phyloP scores from a whole-genome alignment of 2,113 vertebrate genomes.

The Scalopus aquaticus region DNA sequence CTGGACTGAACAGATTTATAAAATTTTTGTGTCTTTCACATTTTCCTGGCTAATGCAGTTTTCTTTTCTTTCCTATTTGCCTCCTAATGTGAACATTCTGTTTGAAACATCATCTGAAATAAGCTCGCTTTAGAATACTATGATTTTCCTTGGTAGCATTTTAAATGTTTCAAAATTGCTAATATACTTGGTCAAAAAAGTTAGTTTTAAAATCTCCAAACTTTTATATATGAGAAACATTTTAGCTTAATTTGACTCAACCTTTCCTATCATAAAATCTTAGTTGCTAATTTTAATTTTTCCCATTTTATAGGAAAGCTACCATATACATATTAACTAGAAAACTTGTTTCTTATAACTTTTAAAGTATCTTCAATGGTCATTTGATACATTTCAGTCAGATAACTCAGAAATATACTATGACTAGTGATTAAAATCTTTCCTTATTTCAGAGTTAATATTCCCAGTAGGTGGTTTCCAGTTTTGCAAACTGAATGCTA shows the following conservation, averaged over 20 bases:
- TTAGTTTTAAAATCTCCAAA: slow-evolving; percentile 18
- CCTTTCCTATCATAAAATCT: slow-evolving; percentile 52
- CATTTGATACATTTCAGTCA: slow-evolving; percentile 25
- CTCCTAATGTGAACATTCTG: not conserved
- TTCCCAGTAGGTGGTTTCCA: not conserved
- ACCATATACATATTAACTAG: not conserved
- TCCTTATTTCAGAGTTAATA: slow-evolving; percentile 45
- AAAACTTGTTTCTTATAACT: slow-evolving; percentile 12
- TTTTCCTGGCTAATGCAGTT: slow-evolving; percentile 37
- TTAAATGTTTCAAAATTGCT: not conserved
- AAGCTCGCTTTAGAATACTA: not conserved
- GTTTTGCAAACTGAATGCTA: slow-evolving; percentile 49
- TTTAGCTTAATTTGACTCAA: not conserved
- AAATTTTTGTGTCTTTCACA: slow-evolving; percentile 55
- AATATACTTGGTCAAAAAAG: slow-evolving; percentile 2
- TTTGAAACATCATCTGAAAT: slow-evolving; percentile 2
- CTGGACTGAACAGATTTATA: slow-evolving; percentile 44
- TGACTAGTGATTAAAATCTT: not conserved
- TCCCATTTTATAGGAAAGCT: not conserved
- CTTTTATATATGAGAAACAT: slow-evolving; percentile 45
- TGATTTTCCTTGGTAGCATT: not conserved
- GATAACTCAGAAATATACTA: slow-evolving; percentile 21
- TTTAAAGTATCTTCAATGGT: slow-evolving; percentile 37
- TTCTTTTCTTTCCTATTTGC: slow-evolving; percentile 51
- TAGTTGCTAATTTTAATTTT: slow-evolving; percentile 18